Evolutionary conservation across 2,888 invertebrate genomes (phyloP).

Genomic region (Pardosa pseudoannulata): DNA sequence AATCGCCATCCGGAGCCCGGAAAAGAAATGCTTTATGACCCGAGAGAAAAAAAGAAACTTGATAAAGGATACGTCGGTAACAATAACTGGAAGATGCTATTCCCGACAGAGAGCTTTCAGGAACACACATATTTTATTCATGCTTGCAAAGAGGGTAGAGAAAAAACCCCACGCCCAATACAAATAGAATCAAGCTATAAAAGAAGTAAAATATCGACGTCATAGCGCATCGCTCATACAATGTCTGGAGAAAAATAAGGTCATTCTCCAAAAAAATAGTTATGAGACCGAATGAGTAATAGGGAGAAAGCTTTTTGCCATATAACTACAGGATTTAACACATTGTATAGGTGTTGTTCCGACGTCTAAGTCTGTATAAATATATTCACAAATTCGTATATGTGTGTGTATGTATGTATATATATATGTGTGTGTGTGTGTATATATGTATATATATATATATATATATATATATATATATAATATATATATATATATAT

Average conservation of each 20-base stretch:
- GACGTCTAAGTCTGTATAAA: too few relatives aligned
- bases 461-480: too few relatives aligned
- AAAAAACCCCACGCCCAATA: neutral
- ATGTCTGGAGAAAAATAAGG: neutral
- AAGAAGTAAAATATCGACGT: neutral
- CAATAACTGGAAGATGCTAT: neutral
- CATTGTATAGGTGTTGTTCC: too few relatives aligned
- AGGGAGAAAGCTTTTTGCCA: too few relatives aligned
- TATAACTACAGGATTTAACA: too few relatives aligned
- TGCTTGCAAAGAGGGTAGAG: neutral
- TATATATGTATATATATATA: too few relatives aligned
- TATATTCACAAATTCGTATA: too few relatives aligned
- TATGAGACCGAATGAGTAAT: too few relatives aligned
- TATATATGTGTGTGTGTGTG: too few relatives aligned
- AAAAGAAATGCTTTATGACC: neutral
- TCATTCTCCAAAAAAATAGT: neutral
- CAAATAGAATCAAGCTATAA: neutral
- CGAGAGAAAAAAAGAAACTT: neutral
- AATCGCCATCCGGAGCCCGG: neutral
- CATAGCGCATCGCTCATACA: neutral
- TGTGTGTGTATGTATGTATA: too few relatives aligned
- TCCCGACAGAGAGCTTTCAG: neutral
- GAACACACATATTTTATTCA: constrained; percentile 1
- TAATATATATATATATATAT: too few relatives aligned
- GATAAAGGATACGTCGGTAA: neutral